A percentile compares a stretch with the other conserved stretches of the same genome.
phyloP scores from a whole-genome alignment of 2,113 vertebrate species.

The Dicaeum eximium region DNA sequence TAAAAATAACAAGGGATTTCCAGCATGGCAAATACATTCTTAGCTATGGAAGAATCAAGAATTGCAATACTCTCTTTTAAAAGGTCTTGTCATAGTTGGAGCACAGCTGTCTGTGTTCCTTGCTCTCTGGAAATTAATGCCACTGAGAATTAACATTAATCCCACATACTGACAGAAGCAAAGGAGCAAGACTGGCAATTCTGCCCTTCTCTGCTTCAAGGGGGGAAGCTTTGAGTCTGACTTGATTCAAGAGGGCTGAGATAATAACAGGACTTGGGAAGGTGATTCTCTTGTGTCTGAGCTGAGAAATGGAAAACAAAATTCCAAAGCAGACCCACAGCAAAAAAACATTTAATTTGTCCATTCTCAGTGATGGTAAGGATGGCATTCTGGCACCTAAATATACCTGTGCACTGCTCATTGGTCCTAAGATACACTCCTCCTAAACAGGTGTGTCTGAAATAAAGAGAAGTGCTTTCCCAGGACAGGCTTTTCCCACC shows the following conservation, averaged over 20 bases:
- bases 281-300: not conserved
- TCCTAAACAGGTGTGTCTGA: not conserved
- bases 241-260: not conserved
- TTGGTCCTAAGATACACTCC: accelerated
- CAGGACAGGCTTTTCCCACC: not conserved
- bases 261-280: not conserved
- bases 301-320: not conserved
- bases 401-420: not conserved
- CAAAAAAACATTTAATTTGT: not conserved
- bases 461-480: not conserved
- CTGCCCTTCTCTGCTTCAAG: not conserved
- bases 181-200: not conserved
- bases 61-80: not conserved
- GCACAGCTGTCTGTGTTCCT: not conserved
- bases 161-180: not conserved
- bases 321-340: not conserved
- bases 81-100: not conserved
- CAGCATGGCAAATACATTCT: not conserved
- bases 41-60: not conserved
- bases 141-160: not conserved
- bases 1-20: not conserved
- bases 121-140: not conserved
- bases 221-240: not conserved
- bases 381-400: not conserved
- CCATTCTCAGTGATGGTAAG: not conserved